Base-by-base conservation (phyloP, 2,888 invertebrate genomes). In the Pristionchus fissidentatus region DNA sequence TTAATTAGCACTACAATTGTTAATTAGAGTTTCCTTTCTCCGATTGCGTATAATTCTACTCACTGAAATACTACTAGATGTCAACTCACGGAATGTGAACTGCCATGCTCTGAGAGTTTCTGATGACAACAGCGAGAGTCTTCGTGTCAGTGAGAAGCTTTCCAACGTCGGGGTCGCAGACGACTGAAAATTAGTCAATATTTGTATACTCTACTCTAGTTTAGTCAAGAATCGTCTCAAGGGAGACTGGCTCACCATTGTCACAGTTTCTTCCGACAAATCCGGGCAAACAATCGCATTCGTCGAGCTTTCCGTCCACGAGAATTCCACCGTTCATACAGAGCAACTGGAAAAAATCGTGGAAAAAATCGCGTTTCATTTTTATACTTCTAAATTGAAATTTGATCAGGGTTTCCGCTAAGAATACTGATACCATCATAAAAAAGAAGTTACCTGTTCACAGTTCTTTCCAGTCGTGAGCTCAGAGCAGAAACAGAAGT, bases 291-390 rank as follows among this genome's bases (percentile, higher is more conserved):
- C 89, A 89, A 1, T 81, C 85, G 80, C 89, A 89, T 35, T 84
- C 22, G 46, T 49, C 80, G 38, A 19, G 49, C 13, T 79, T 19
- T 0, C 13, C 29, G 13, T 85, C 85, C 26, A 85, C 84, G 13
- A 84, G 83, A 57, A 84, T 83, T 52, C 90, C 90, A 43, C 88
- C 88, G 77, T 90, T 89, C 89, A 90, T 88, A 83, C 90, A 90
- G 79, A 87, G 83, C 3, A 84, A 70, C 83, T 83, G 77, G 4
- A 85, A 77, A n/a, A 32, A n/a, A n/a, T n/a, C n/a, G n/a, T n/a
- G n/a, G n/a, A n/a, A n/a, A n/a, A n/a, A 5, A 46, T 29, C 8
- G 5, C 7, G 38, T 77, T 26, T 60, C 8, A 60, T 15, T 26
- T 26, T 15, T 8, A 15, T 60, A 60, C n/a, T 8, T 60, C n/a